Base-by-base conservation (phyloP, 1,140 invertebrate species). In the Dysdera silvatica region DNA sequence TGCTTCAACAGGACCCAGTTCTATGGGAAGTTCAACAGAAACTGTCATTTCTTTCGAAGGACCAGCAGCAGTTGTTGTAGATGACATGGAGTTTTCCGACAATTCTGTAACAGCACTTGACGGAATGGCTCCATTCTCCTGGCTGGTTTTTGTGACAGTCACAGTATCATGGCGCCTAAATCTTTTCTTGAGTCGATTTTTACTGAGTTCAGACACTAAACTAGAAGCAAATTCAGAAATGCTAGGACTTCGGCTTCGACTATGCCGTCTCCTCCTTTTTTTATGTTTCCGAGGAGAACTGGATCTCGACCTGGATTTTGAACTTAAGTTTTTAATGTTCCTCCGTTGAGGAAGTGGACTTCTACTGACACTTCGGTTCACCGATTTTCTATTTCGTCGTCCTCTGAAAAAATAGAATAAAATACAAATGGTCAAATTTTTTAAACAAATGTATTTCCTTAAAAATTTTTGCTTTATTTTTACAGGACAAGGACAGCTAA, bases 161-260 rank as follows among this genome's bases (percentile, higher is more conserved):
- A 61, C 24, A 24, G 48, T n/a, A 31, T 47, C 37, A 4, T 32
- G 26, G 6, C 35, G 43, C 29, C 56, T 55, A 3, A 60, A 26
- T 61, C 47, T 55, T 54, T 64, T 67, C 37, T 66, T 62, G 47
- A 49, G 61, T 32, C 57, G 33, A 31, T 66, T 53, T 52, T 68
- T 68, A 31, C 47, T 66, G 8, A 69, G 58, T 66, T 69, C 68
- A 8, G 59, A 59, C 23, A 35, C 64, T 43, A 69, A 45, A 55
- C 41, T 69, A 10, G 60, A 32, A n/a, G 66, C 66, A 43, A 66
- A 66, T 63, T 68, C 61, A 28, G 65, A 55, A 10, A 56, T 20
- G 33, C 58, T 66, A 23, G 68, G 59, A 33, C 67, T 68, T 31
- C n/a, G n/a, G n/a, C n/a, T n/a, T n/a, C n/a, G n/a, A n/a, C n/a